Base-by-base conservation (phyloP, 2,797 vertebrate genomes). In the Orientallactaga sibirica region DNA sequence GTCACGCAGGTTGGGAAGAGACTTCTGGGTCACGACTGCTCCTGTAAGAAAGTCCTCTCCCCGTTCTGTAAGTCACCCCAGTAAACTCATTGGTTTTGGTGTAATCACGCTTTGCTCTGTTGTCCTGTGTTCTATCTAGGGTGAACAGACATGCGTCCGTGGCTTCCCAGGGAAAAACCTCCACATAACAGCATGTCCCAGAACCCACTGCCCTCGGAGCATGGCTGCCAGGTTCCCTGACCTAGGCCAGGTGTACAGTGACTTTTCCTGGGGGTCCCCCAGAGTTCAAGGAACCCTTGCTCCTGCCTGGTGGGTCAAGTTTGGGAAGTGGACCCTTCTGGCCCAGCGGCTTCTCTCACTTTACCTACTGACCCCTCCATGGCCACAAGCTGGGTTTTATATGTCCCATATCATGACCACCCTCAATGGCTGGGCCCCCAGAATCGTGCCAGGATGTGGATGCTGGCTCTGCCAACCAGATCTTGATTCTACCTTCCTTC, bases 401-500 rank as follows among this genome's bases (percentile, higher is more conserved):
- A 2, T 37, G 27, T 62, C n/a, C 24, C 41, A 4, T 15, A 48
- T 24, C 79, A 24, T 0, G 0, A 3, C 18, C 20, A 3, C 58
- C 37, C 41, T 16, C 27, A 1, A 8, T 58, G 6, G 22, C 37
- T 7, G 4, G 16, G 22, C 27, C 18, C 25, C 0, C 29, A 1
- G 75, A 33, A 67, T n/a, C 27, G 10, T 7, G 19, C 41, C 64
- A 14, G 62, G 79, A 75, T 1, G 0, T 11, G 1, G 6, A 6
- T 0, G 3, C 71, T 0, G 61, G 33, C 55, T 12, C 25, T 19
- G 0, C 58, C 3, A 25, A 25, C 55, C 29, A 8, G 33, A 58
- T 5, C 66, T 0, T 0, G 55, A 25, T 33, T 15, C 68, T 8
- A 2, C 24, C 14, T 0, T 0, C 86, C 80, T 33, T 58, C 64